Percentiles rank a stretch among this genome's conserved stretches.
Conservation (phyloP, 2,113 vertebrate genomes). For the Ammodytes marinus region DNA sequence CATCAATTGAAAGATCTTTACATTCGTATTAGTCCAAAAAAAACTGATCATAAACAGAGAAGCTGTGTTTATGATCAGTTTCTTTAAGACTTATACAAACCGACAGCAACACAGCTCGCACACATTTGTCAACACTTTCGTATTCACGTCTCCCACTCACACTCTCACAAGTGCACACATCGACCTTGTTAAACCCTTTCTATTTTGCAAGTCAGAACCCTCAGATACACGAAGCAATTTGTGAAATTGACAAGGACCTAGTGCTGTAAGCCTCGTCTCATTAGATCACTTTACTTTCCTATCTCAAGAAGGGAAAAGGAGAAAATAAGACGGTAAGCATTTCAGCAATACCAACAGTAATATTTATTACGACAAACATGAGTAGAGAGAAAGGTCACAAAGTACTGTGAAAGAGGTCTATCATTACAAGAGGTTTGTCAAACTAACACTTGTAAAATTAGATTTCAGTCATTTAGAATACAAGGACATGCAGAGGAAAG, state of each 20-base stretch:
- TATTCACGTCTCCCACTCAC: conserved; percentile 29
- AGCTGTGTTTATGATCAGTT: conserved; percentile 27
- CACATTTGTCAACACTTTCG: conserved; percentile 39
- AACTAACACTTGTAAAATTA: conserved; percentile 85
- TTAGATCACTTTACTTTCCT: conserved; percentile 35
- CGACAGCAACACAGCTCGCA: conserved; percentile 12
- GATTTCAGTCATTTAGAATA: conserved; percentile 81
- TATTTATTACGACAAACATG: conserved; percentile 98
- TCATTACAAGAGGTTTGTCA: conserved; percentile 91
- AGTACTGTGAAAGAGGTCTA: conserved; percentile 89
- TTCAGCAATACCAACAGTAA: conserved; percentile 97
- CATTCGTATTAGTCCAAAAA: no score
- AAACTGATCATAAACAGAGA: no score
- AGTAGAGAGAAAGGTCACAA: conserved; percentile 92
- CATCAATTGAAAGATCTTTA: conserved; percentile 32
- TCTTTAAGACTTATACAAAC: conserved; percentile 27
- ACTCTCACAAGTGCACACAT: conserved; percentile 39
- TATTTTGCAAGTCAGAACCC: conserved; percentile 56
- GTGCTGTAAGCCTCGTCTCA: conserved; percentile 52
- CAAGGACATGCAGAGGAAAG: conserved; percentile 86
- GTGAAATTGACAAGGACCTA: conserved; percentile 89
- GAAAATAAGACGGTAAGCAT: conserved; percentile 90
- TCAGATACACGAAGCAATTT: conserved; percentile 80
- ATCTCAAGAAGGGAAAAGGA: conserved; percentile 66
- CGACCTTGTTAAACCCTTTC: conserved; percentile 40